Evolutionary conservation across 2,888 invertebrate species (phyloP).

Genomic region (Cinara cedri): DNA sequence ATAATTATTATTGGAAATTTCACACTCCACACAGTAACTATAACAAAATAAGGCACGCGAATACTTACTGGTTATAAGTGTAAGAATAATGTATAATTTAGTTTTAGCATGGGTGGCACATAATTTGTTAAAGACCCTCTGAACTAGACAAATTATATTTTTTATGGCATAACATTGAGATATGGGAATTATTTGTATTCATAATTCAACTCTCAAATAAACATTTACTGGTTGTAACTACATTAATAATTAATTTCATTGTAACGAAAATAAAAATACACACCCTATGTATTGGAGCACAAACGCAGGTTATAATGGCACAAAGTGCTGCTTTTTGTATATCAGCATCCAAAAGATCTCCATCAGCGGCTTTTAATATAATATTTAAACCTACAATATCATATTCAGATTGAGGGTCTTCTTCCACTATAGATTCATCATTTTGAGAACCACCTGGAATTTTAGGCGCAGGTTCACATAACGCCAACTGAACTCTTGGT

Average conservation of each 20-base stretch:
- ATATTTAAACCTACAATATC: constrained; percentile 81
- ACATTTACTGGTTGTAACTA: too few relatives aligned
- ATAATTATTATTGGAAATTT: too few relatives aligned
- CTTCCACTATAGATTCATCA: constrained; percentile 59
- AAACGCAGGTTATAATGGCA: constrained; percentile 91
- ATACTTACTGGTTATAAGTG: too few relatives aligned
- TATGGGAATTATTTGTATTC: too few relatives aligned
- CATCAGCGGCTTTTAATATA: constrained; percentile 85
- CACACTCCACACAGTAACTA: too few relatives aligned
- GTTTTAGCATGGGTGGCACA: too few relatives aligned
- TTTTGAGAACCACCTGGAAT: constrained; percentile 19
- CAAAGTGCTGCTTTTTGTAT: constrained; percentile 89
- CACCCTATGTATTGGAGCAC: constrained; percentile 84
- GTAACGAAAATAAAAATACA: constrained; percentile 61
- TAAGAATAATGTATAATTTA: too few relatives aligned
- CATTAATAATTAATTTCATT: neutral
- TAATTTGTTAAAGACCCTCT: too few relatives aligned
- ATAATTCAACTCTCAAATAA: too few relatives aligned
- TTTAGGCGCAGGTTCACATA: constrained; percentile 68
- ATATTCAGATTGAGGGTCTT: constrained; percentile 78
- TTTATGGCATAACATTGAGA: too few relatives aligned
- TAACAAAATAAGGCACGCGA: too few relatives aligned
- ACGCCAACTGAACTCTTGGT: constrained; percentile 76
- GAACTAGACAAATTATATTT: too few relatives aligned
- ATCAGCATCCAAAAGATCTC: constrained; percentile 88